Conservation (phyloP, 2,888 invertebrate species). For the Eupithecia subumbrata region DNA sequence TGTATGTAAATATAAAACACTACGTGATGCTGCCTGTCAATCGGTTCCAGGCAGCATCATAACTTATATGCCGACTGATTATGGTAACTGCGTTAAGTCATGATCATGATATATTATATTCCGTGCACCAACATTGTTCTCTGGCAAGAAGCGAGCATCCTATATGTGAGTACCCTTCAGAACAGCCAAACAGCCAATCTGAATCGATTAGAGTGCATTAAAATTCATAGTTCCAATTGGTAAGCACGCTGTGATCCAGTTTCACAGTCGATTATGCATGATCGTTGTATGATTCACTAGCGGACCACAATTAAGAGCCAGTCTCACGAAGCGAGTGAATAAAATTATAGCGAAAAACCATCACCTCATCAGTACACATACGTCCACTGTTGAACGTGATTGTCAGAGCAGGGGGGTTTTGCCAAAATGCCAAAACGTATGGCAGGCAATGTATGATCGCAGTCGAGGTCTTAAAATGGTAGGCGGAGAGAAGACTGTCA, state of each 20-base stretch:
- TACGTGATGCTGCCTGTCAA: background rate
- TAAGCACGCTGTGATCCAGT: constrained; percentile 34
- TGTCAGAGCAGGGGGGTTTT: background rate
- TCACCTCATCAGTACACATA: background rate
- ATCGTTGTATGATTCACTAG: constrained; percentile 19
- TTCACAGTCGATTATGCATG: constrained; percentile 18
- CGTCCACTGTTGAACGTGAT: background rate
- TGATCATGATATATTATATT: background rate
- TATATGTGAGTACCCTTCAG: background rate
- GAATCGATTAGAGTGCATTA: constrained; percentile 22
- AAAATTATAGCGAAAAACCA: background rate
- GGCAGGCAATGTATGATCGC: background rate
- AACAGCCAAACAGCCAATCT: constrained; percentile 16
- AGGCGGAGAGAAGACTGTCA: no score
- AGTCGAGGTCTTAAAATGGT: background rate
- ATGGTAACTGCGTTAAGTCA: background rate
- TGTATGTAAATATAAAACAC: no score
- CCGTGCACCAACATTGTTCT: background rate
- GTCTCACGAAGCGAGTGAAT: background rate
- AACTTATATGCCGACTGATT: background rate
- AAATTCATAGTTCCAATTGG: constrained; percentile 34
- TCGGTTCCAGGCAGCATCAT: background rate
- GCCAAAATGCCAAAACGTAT: background rate
- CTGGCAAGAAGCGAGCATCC: background rate
- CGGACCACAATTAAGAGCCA: background rate